Evolutionary conservation across 2,113 vertebrate species (phyloP).

Genomic region (Panurus biarmicus): DNA sequence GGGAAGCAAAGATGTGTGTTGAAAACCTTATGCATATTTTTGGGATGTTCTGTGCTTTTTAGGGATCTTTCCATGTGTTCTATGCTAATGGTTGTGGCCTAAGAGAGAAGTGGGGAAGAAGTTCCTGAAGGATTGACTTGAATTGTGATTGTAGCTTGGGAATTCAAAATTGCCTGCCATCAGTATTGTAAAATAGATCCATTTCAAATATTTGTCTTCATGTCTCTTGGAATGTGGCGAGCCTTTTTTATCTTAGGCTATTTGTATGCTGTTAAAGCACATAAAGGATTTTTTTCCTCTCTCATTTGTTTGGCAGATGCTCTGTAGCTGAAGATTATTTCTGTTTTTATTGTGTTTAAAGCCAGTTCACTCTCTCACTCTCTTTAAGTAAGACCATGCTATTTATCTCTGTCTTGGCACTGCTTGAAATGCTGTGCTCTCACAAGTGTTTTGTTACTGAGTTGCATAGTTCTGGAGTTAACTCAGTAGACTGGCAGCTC

Average conservation of each 20-base stretch:
- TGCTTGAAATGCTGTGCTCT: neutral
- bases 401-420: neutral
- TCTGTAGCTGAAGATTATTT: neutral
- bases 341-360: neutral
- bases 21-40: neutral
- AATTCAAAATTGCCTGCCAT: neutral
- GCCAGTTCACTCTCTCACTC: neutral
- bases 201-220: neutral
- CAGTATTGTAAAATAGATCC: neutral
- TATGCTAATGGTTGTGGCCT: neutral
- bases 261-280: neutral
- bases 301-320: neutral
- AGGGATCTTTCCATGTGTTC: neutral
- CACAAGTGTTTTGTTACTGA: slow-evolving; percentile 35
- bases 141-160: neutral
- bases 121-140: neutral
- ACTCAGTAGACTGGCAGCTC: neutral
- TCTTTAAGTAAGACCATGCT: neutral
- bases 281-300: neutral
- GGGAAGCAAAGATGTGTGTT: neutral
- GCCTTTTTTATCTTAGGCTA: neutral
- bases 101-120: neutral
- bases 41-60: neutral
- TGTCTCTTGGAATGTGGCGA: neutral
- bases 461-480: slow-evolving; percentile 4